phyloP scores from a whole-genome alignment of 2,888 invertebrate genomes.

The Drosophila ustulata region DNA sequence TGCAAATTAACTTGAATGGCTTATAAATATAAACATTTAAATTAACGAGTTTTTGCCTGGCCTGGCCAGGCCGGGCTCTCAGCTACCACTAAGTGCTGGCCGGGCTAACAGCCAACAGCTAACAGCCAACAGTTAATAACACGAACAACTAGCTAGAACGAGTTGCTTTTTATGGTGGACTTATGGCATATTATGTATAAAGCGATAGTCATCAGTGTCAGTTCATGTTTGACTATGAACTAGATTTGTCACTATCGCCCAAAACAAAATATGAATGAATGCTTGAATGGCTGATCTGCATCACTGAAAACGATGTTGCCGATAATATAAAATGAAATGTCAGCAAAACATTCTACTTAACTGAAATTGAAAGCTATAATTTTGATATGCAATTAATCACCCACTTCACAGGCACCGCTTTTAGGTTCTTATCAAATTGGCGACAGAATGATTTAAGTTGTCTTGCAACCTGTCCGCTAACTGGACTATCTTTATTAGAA shows the following conservation, averaged over 20 bases:
- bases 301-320: constrained; percentile 1
- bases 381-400: not conserved
- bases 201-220: constrained; percentile 47
- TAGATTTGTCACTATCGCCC: constrained; percentile 54
- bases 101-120: constrained; percentile 8
- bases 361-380: constrained; percentile 1
- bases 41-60: constrained; percentile 51
- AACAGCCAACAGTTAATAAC: constrained; percentile 6
- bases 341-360: constrained; percentile 3
- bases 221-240: constrained; percentile 54
- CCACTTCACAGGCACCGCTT: not conserved
- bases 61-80: not conserved
- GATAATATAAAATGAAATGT: constrained; percentile 13
- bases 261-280: constrained; percentile 53
- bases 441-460: not conserved
- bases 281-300: constrained; percentile 13
- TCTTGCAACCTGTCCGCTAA: not conserved
- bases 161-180: constrained; percentile 36
- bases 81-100: constrained; percentile 38
- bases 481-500: not conserved
- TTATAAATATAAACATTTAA: constrained; percentile 71
- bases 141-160: constrained; percentile 36
- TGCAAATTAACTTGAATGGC: constrained; percentile 71
- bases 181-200: constrained; percentile 45
- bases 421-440: not conserved